Conservation (phyloP, 2,797 vertebrate species). For the Gouania willdenowi region DNA sequence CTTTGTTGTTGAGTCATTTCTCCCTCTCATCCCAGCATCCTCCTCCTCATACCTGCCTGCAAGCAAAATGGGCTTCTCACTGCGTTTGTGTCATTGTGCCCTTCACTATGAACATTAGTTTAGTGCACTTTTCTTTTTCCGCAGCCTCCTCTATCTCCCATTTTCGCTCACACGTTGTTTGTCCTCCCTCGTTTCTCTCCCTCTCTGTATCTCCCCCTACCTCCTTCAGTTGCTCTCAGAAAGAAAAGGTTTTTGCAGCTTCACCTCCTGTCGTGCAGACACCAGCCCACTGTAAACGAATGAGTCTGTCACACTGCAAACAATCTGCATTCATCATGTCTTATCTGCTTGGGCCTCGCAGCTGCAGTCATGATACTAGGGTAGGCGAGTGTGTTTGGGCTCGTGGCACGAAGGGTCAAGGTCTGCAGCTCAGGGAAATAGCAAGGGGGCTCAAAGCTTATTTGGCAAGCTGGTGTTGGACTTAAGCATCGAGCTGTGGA, state of each 20-base stretch:
- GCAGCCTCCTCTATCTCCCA: neutral
- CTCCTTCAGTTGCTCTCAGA: constrained; percentile 13
- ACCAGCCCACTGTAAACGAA: constrained; percentile 67
- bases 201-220: neutral
- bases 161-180: constrained; percentile 1
- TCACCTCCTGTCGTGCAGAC: constrained; percentile 44
- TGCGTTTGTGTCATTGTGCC: constrained; percentile 13
- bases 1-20: constrained; percentile 33
- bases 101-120: constrained; percentile 10
- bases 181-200: constrained; percentile 2
- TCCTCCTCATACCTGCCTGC: constrained; percentile 16
- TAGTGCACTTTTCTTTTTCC: constrained; percentile 2
- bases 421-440: constrained; percentile 57
- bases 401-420: constrained; percentile 55
- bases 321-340: constrained; percentile 80
- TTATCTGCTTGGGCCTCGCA: constrained; percentile 62
- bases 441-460: constrained; percentile 50
- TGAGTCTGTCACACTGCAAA: constrained; percentile 72
- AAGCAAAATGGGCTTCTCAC: constrained; percentile 31
- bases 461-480: constrained; percentile 54
- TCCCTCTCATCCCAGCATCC: constrained; percentile 25
- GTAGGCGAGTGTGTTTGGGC: constrained; percentile 47
- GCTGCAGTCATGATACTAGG: constrained; percentile 46
- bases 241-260: constrained; percentile 27
- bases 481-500: constrained; percentile 53